These are phyloP conservation scores for Pammene aurita DNA, from an alignment of 2,888 invertebrate species.

Conservation along the genomic window DNA sequence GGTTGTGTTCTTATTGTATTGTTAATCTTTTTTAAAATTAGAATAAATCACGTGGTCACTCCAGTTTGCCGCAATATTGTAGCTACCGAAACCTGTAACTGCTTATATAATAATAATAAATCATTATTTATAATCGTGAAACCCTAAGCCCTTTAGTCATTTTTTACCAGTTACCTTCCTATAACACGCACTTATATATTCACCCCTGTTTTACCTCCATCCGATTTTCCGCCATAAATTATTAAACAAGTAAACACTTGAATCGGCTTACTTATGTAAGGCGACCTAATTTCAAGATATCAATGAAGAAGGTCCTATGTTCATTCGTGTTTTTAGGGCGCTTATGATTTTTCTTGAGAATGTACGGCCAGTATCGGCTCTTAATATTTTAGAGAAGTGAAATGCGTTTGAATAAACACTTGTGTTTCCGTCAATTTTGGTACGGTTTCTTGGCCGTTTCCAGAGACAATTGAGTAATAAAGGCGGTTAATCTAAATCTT, in stretches of 20 bases:
- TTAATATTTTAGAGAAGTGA: constrained; percentile 31
- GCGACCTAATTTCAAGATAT: constrained; percentile 16
- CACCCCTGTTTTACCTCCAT: constrained; percentile 13
- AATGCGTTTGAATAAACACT: constrained; percentile 11
- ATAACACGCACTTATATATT: constrained; percentile 5
- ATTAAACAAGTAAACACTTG: constrained; percentile 24
- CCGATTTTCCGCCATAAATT: constrained; percentile 20
- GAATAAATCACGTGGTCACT: too few species aligned
- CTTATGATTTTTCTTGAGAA: not conserved
- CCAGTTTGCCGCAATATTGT: too few species aligned
- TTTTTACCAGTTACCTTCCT: not conserved
- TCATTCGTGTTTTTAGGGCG: not conserved
- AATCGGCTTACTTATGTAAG: constrained; percentile 16
- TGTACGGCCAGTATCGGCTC: constrained; percentile 1
- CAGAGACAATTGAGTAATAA: not conserved
- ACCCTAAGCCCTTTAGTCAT: not conserved
- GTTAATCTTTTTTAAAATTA: too few species aligned
- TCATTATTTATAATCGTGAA: too few species aligned
- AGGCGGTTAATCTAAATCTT: too few species aligned
- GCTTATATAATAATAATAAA: too few species aligned
- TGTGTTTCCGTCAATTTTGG: not conserved
- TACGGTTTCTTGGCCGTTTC: not conserved
- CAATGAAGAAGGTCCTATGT: not conserved
- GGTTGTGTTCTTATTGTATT: too few species aligned
- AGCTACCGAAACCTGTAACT: too few species aligned